phyloP scores from a whole-genome alignment of 2,888 invertebrate genomes.

The Thelaira solivaga region DNA sequence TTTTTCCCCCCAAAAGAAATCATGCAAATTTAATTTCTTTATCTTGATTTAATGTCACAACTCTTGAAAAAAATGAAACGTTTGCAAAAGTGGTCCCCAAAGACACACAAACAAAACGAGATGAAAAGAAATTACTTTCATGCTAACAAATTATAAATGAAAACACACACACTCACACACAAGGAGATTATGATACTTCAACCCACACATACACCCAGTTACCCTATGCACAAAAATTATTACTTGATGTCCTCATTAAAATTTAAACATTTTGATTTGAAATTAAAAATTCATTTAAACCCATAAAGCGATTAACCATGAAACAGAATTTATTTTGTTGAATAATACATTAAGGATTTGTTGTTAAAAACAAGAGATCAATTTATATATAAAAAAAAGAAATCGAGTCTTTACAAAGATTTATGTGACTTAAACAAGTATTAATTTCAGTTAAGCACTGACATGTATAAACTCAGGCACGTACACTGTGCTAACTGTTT shows the following conservation, averaged over 20 bases:
- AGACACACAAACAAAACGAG: constrained; percentile 20
- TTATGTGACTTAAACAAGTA: background rate
- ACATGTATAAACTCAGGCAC: too few relatives aligned
- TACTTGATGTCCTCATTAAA: too few relatives aligned
- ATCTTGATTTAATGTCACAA: constrained; percentile 7
- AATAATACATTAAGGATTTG: constrained; percentile 12
- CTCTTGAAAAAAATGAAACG: constrained; percentile 13
- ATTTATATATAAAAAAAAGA: background rate
- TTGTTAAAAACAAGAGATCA: background rate
- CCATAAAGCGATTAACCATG: constrained; percentile 44
- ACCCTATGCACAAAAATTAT: too few relatives aligned
- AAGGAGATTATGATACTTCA: too few relatives aligned
- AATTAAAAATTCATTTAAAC: constrained; percentile 47
- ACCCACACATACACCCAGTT: too few relatives aligned
- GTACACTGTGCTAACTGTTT: background rate
- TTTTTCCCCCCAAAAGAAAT: constrained; percentile 12
- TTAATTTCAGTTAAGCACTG: too few relatives aligned
- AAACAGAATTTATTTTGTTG: background rate
- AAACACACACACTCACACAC: too few relatives aligned
- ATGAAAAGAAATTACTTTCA: constrained; percentile 42
- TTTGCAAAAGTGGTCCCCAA: constrained; percentile 37
- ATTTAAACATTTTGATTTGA: background rate
- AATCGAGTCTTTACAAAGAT: background rate
- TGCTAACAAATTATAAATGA: constrained; percentile 46
- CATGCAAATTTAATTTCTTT: background rate